Evolutionary conservation across 53 echinoderm and acorn worm species (phyloP).

Genomic region (Antedon mediterranea): DNA sequence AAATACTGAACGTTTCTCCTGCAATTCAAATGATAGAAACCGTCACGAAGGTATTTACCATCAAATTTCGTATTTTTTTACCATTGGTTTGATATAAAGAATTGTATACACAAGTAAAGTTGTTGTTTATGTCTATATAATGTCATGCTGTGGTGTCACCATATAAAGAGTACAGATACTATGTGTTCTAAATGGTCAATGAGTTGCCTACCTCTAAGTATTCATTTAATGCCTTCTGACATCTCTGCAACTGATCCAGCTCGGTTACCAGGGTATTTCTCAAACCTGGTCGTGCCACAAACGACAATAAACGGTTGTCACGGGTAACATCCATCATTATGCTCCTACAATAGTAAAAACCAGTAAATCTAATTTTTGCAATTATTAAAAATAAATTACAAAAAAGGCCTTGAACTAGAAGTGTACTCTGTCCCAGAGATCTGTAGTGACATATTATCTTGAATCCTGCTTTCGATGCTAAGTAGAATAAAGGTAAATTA

Average conservation of each 20-base stretch:
- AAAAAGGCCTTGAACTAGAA: no score
- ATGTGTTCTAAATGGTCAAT: not conserved
- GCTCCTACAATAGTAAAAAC: constrained; percentile 43
- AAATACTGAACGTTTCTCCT: constrained; percentile 91
- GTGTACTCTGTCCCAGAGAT: no score
- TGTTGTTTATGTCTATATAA: not conserved
- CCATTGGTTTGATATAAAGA: not conserved
- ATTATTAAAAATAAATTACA: no score
- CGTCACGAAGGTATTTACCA: no score
- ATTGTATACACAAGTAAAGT: not conserved
- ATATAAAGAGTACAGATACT: not conserved
- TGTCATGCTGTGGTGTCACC: not conserved
- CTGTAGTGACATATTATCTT: no score
- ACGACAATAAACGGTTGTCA: constrained; percentile 73
- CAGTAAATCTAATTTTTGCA: no score
- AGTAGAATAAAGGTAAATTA: no score
- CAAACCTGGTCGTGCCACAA: constrained; percentile 66
- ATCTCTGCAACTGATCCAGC: constrained; percentile 87
- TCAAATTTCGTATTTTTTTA: no score
- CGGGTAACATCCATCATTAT: constrained; percentile 85
- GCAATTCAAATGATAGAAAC: constrained; percentile 6
- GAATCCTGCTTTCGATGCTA: no score
- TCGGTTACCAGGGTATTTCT: constrained; percentile 65
- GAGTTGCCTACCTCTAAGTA: constrained; percentile 88
- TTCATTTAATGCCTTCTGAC: constrained; percentile 98